phyloP scores from a whole-genome alignment of 1,140 invertebrate species.

The Elymnias hypermnestra region DNA sequence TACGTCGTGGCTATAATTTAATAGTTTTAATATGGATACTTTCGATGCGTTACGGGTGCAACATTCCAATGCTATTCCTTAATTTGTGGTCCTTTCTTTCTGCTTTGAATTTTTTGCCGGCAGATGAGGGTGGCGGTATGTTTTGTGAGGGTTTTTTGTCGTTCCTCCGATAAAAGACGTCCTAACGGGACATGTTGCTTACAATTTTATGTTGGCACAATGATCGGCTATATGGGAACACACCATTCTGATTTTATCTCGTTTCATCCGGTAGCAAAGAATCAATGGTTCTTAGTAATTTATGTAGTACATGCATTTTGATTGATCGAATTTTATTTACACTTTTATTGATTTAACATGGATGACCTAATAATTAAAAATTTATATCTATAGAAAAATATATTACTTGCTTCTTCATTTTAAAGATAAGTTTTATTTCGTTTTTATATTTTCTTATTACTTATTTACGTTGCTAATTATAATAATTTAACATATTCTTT shows the following conservation, averaged over 20 bases:
- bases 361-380: no score
- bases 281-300: no score
- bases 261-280: slow-evolving; percentile 9
- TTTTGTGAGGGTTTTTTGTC: slow-evolving; percentile 56
- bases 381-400: no score
- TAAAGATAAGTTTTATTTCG: no score
- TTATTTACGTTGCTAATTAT: no score
- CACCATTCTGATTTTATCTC: slow-evolving; percentile 14
- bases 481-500: no score
- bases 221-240: slow-evolving; percentile 8
- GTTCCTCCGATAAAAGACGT: slow-evolving; percentile 42
- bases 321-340: no score
- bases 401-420: no score
- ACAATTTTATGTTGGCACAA: slow-evolving; percentile 18
- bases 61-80: slow-evolving; percentile 59
- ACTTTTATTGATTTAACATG: no score
- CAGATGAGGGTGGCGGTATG: slow-evolving; percentile 46
- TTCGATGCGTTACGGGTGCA: slow-evolving; percentile 45
- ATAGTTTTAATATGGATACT: slow-evolving; percentile 14
- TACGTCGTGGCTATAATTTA: slow-evolving; percentile 1
- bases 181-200: slow-evolving; percentile 52
- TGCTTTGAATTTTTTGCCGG: slow-evolving; percentile 58
- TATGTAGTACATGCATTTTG: no score
- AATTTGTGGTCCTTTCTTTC: slow-evolving; percentile 65
- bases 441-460: no score